These are phyloP conservation scores for Mionectes olivaceus DNA, from an alignment of 2,797 vertebrate genomes.

Conservation along the genomic window DNA sequence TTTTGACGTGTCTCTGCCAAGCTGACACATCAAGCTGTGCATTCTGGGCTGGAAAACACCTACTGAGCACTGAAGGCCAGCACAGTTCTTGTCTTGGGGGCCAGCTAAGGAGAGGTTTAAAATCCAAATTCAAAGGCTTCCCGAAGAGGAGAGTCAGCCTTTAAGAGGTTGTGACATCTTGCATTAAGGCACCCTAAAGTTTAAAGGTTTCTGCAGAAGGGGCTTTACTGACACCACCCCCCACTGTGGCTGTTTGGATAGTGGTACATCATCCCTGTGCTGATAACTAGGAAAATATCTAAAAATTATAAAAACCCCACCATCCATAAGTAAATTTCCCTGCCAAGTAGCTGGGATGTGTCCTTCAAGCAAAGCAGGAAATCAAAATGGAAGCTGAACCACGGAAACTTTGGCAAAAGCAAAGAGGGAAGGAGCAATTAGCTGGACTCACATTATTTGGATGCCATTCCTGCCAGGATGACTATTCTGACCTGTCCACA, in stretches of 20 bases:
- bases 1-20: not conserved
- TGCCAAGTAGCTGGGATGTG: not conserved
- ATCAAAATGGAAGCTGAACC: not conserved
- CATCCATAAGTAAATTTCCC: not conserved
- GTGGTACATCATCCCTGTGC: not conserved
- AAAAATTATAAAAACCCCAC: not conserved
- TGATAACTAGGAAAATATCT: not conserved
- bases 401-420: not conserved
- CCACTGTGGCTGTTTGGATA: not conserved
- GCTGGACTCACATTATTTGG: not conserved
- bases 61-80: not conserved
- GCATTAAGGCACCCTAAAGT: not conserved
- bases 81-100: not conserved
- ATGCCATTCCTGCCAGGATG: not conserved
- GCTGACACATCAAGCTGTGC: not conserved
- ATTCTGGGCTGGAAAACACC: not conserved
- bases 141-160: not conserved
- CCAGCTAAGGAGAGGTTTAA: not conserved
- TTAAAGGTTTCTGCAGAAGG: not conserved
- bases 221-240: fast-evolving
- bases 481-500: not conserved
- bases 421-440: not conserved
- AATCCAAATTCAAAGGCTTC: not conserved
- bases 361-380: not conserved
- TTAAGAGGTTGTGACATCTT: not conserved